Base-by-base conservation (phyloP, 1,140 invertebrate species). In the Drosophila nigromelanica region DNA sequence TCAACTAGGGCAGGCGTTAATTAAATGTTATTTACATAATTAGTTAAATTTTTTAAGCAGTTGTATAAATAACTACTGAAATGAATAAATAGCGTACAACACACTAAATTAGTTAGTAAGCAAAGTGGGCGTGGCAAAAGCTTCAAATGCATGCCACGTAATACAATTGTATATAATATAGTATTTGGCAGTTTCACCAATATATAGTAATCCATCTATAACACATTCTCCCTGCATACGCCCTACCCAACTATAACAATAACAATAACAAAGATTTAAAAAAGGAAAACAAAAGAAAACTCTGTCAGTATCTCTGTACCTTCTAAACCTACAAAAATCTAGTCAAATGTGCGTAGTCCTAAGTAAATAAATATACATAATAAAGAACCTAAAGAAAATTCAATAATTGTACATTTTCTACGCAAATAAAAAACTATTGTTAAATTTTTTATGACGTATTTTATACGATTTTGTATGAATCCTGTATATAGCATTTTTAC, bases 371-470 rank as follows among this genome's bases (percentile, higher is more conserved):
- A 79, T 83, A 79, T 82, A 83, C 48, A 61, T 30, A 43, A 63
- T 35, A 37, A 33, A 56, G 35, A n/a, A 14, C 18, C 40, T 51
- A 39, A 27, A 43, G 47, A 11, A 43, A 73, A 72, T 52, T 87
- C 70, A 86, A 76, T 87, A 87, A 86, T 76, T 86, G 82, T 86
- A 87, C 50, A 83, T 83, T 78, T 81, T 83, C 72, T 83, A 83
- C 30, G 39, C 78, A 48, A 35, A 67, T 43, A 24, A 54, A 37
- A 8, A n/a, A 62, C 71, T 87, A 86, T 70, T 81, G 82, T 86
- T 87, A 86, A 74, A 58, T 70, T 86, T 86, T 82, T 78, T 78
- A 71, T 62, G 66, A 48, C 64, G 59, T 66, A 78, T 78, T 78
- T 86, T 86, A 77, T 86, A 86, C 82, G 75, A 78, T 52, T 78